phyloP scores from a whole-genome alignment of 2,888 invertebrate species.

The Amphipoea lucens region DNA sequence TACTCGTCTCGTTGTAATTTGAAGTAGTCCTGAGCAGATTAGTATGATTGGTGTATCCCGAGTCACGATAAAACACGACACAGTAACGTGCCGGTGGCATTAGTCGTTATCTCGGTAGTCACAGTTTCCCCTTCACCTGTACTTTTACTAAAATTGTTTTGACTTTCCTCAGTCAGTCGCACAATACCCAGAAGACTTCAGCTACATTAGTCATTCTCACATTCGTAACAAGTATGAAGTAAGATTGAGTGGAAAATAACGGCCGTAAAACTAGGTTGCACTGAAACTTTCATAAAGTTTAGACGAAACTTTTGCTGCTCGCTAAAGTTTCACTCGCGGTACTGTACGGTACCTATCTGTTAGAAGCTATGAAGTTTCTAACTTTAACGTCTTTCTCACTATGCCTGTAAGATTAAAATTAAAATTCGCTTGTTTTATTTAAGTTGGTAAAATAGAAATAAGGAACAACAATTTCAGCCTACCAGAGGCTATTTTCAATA shows the following conservation, averaged over 20 bases:
- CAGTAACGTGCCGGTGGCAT: too few relatives aligned
- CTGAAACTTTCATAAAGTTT: slow-evolving; percentile 7
- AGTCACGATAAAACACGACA: too few relatives aligned
- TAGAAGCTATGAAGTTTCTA: not conserved
- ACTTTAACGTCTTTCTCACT: not conserved
- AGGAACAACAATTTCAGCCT: too few relatives aligned
- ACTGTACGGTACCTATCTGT: not conserved
- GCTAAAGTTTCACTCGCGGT: slow-evolving; percentile 3
- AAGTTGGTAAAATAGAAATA: too few relatives aligned
- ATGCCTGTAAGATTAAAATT: not conserved
- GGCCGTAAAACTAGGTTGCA: not conserved
- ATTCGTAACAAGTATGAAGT: not conserved
- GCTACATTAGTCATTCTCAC: not conserved
- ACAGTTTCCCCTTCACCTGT: too few relatives aligned
- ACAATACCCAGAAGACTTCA: not conserved
- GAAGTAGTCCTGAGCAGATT: too few relatives aligned
- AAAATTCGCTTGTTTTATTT: not conserved
- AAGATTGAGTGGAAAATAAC: not conserved
- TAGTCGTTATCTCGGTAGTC: too few relatives aligned
- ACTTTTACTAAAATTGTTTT: not conserved
- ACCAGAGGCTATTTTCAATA: too few relatives aligned
- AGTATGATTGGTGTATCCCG: too few relatives aligned
- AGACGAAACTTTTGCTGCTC: not conserved
- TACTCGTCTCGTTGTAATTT: too few relatives aligned
- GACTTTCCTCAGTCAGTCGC: not conserved